Conservation (phyloP, 1,140 invertebrate genomes). For the Drosophila sp. region DNA sequence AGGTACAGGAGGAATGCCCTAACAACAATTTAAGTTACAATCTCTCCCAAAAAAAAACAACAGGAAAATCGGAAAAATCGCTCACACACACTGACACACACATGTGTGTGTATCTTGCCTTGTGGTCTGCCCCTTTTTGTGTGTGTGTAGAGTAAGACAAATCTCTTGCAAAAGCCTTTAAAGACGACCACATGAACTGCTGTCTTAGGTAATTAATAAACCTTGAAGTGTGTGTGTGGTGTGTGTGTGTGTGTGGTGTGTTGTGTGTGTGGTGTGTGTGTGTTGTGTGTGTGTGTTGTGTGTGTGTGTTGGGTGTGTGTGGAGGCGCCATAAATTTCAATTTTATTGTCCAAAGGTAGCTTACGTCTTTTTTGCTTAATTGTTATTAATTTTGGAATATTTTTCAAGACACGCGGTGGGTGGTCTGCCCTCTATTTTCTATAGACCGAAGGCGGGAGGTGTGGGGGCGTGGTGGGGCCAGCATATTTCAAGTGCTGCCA, state of each 20-base stretch:
- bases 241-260: too few relatives aligned
- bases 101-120: slow-evolving; percentile 47
- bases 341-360: slow-evolving; percentile 76
- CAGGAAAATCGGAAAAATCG: slow-evolving; percentile 46
- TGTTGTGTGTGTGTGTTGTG: too few relatives aligned
- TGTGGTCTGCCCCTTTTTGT: slow-evolving; percentile 39
- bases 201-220: slow-evolving; percentile 68
- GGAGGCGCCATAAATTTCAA: slow-evolving; percentile 73
- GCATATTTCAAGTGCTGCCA: slow-evolving; percentile 72
- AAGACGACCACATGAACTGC: slow-evolving; percentile 43
- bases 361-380: slow-evolving; percentile 59
- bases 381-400: slow-evolving; percentile 74
- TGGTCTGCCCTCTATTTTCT: slow-evolving; percentile 43
- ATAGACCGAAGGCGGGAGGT: neutral
- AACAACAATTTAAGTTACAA: slow-evolving; percentile 44
- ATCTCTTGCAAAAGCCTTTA: slow-evolving; percentile 54
- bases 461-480: neutral
- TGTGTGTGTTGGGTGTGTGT: too few relatives aligned
- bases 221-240: slow-evolving; percentile 18
- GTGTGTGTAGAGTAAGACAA: slow-evolving; percentile 55
- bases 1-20: slow-evolving; percentile 39
- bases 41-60: slow-evolving; percentile 51
- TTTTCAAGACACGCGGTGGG: slow-evolving; percentile 55
- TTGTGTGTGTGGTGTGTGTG: neutral
- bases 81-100: slow-evolving; percentile 43